Evolutionary conservation across 1,140 invertebrate genomes (phyloP).

Genomic region (Mizuhopecten yessoensis): DNA sequence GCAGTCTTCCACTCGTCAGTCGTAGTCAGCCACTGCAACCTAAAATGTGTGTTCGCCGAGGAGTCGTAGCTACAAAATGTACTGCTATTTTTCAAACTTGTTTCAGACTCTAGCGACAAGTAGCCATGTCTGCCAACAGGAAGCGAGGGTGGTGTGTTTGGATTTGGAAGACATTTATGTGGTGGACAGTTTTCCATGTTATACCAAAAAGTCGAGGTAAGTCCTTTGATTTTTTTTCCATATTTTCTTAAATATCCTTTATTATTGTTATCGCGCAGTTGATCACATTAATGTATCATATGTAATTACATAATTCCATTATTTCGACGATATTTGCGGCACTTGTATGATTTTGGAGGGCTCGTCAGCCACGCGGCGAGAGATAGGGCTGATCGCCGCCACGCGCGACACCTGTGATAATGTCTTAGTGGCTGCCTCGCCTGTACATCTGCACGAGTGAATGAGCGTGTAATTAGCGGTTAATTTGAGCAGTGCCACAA

Average conservation of each 20-base stretch:
- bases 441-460: conserved; percentile 21
- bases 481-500: conserved; percentile 27
- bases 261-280: too few relatives aligned
- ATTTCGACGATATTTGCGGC: not conserved
- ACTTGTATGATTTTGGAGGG: not conserved
- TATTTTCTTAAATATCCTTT: not conserved
- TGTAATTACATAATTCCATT: not conserved
- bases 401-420: conserved; percentile 1
- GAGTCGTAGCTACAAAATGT: conserved; percentile 20
- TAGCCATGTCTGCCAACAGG: conserved; percentile 21
- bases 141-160: conserved; percentile 8
- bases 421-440: not conserved
- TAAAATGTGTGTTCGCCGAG: conserved; percentile 32
- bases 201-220: conserved; percentile 38
- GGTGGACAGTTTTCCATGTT: conserved; percentile 37
- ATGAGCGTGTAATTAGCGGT: conserved; percentile 17
- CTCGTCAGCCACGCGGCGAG: conserved; percentile 15
- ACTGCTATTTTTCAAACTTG: conserved; percentile 39
- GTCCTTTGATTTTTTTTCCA: not conserved
- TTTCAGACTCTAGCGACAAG: conserved; percentile 37
- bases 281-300: not conserved
- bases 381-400: not conserved
- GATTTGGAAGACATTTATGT: conserved; percentile 7
- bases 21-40: not conserved
- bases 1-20: not conserved